Conservation (phyloP, 2,797 vertebrate species). For the Hydrocynus forskahlii region DNA sequence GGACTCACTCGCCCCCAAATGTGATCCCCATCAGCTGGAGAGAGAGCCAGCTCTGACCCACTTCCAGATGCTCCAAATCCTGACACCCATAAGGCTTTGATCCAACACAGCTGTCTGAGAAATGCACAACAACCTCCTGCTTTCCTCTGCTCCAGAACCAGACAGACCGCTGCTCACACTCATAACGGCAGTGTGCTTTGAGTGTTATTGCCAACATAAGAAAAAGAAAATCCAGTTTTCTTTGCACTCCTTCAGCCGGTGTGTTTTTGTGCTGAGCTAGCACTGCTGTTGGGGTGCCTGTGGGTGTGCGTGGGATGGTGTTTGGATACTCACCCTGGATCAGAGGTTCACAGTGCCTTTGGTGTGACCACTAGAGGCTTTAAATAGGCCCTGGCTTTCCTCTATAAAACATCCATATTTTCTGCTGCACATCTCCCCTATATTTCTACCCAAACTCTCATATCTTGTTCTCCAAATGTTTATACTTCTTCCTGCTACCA, state of each 20-base stretch:
- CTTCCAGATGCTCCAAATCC: slow-evolving; percentile 56
- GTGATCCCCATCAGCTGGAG: slow-evolving; percentile 29
- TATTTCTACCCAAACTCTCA: neutral
- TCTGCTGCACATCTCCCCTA: neutral
- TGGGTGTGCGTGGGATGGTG: neutral
- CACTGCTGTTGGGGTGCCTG: slow-evolving; percentile 6
- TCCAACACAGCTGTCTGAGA: slow-evolving; percentile 55
- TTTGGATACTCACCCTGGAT: slow-evolving; percentile 18
- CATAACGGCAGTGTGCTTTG: slow-evolving; percentile 7
- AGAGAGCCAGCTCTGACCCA: slow-evolving; percentile 45
- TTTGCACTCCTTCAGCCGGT: neutral
- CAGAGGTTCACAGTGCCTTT: slow-evolving; percentile 9
- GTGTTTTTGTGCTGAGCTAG: slow-evolving; percentile 28
- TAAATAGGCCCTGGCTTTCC: slow-evolving; percentile 11
- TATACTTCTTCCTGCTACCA: neutral
- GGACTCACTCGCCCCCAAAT: slow-evolving; percentile 6
- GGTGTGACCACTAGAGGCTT: slow-evolving; percentile 29
- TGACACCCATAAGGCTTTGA: slow-evolving; percentile 49
- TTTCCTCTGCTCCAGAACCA: slow-evolving; percentile 32
- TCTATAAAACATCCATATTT: slow-evolving; percentile 12
- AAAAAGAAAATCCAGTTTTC: slow-evolving; percentile 29
- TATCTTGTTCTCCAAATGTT: neutral
- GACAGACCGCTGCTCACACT: slow-evolving; percentile 21
- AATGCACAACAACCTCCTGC: slow-evolving; percentile 38
- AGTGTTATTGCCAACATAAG: slow-evolving; percentile 21